A percentile compares a stretch with the other conserved stretches of the same genome.
These are phyloP conservation scores for Cirrhinus molitorella DNA, from an alignment of 2,797 vertebrate species.

Conservation along the genomic window DNA sequence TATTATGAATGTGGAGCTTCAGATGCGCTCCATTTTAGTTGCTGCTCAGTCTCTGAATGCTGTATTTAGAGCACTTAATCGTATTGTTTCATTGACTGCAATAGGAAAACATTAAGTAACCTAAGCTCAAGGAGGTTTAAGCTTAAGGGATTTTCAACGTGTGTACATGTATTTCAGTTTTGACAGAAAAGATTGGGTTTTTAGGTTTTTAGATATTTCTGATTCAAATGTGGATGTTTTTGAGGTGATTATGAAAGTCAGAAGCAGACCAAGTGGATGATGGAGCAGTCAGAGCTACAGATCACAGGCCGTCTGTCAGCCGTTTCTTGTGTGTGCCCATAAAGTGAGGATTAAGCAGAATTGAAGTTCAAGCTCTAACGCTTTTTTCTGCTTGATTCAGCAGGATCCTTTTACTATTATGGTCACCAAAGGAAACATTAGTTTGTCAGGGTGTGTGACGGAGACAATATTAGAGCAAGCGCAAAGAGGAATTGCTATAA, in stretches of 20 bases:
- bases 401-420: conserved; percentile 39
- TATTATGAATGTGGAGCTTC: conserved; percentile 32
- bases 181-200: background rate
- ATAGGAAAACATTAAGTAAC: background rate
- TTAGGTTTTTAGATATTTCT: background rate
- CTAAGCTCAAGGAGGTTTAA: background rate
- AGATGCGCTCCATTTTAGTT: background rate
- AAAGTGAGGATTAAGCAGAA: conserved; percentile 52
- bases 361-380: conserved; percentile 41
- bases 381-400: conserved; percentile 48
- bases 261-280: background rate
- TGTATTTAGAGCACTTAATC: background rate
- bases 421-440: conserved; percentile 28
- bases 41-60: background rate
- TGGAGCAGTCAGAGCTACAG: background rate
- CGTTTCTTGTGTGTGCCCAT: conserved; percentile 43
- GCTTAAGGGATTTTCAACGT: too few species aligned
- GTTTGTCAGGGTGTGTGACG: conserved; percentile 6
- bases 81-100: conserved; percentile 4
- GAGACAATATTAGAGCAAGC: background rate
- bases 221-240: background rate
- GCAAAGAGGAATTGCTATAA: background rate
- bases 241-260: background rate
- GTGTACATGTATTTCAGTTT: background rate
- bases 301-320: conserved; percentile 37